Evolutionary conservation across 2,113 vertebrate genomes (phyloP), one percentile per base, ranked within the genome.

Genomic region (Pygoscelis antarcticus): DNA sequence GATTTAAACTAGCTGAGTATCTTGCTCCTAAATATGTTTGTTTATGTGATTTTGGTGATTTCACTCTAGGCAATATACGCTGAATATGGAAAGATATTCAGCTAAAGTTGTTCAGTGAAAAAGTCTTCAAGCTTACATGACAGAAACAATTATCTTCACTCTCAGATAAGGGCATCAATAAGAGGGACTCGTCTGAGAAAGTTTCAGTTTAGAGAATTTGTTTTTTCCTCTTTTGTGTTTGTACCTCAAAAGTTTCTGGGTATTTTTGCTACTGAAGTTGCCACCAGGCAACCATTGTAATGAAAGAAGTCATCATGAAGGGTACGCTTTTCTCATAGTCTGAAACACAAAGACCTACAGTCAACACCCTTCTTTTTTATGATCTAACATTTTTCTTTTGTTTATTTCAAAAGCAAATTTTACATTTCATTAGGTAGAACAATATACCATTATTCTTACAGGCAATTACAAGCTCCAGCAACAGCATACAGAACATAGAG

Each of bases 381-480:
- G 26, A 44, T 74, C 89, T 89, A 62, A 83, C 6, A 40, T 65
- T 65, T 40, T 60, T 61, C 36, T 69, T 70, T 79, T 70, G 29
- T 81, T 77, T 13, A 81, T 89, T 89, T 93, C 29, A 49, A 78
- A 94, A 71, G 19, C 13, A 34, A 84, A 20, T 82, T 96, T 94
- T 91, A 51, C n/a, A 89, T 93, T 94, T 93, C 76, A 76, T 91
- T 64, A 84, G 42, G 55, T 75, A 89, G 46, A 84, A 75, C 16
- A 87, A 46, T 44, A 74, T 58, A 3, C 14, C 11, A 40, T 75
- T 42, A 66, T 25, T 91, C 74, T 87, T 40, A 58, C 0, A 74
- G 38, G 52, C 21, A 87, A 82, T 91, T n/a, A 54, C 27, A 75
- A 49, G 30, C 25, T 69, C 58, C 25, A 64, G 18, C 2, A 3